phyloP scores from a whole-genome alignment of 2,113 vertebrate genomes.

The Mystacornis crossleyi region DNA sequence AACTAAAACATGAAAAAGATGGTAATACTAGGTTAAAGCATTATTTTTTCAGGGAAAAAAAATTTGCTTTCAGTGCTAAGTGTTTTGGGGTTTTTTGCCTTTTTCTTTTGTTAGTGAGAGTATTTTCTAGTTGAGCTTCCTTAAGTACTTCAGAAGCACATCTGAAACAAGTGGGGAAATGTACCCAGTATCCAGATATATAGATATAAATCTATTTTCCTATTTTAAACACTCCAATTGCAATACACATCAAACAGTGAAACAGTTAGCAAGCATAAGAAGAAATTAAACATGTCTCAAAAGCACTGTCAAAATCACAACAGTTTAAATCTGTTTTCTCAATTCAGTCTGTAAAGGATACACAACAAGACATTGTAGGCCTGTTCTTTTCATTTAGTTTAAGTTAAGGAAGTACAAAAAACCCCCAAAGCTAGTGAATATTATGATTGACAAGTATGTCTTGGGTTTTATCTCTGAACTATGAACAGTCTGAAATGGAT shows the following conservation, averaged over 20 bases:
- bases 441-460: slow-evolving; percentile 2
- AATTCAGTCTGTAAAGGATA: background rate
- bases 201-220: background rate
- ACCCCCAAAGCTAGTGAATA: background rate
- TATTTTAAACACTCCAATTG: background rate
- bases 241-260: background rate
- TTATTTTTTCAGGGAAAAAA: background rate
- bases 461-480: background rate
- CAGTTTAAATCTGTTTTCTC: background rate
- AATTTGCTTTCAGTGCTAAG: background rate
- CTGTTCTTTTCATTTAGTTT: slow-evolving; percentile 39
- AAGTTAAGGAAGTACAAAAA: background rate
- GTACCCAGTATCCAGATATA: background rate
- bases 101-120: background rate
- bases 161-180: background rate
- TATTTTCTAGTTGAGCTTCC: background rate
- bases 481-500: background rate
- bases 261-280: background rate
- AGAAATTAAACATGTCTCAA: background rate
- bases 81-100: background rate
- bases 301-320: background rate
- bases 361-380: background rate
- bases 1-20: background rate
- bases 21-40: background rate
- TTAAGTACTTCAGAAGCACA: background rate